Conservation (phyloP, 2,113 vertebrate species). For the Catharus fuscescens region DNA sequence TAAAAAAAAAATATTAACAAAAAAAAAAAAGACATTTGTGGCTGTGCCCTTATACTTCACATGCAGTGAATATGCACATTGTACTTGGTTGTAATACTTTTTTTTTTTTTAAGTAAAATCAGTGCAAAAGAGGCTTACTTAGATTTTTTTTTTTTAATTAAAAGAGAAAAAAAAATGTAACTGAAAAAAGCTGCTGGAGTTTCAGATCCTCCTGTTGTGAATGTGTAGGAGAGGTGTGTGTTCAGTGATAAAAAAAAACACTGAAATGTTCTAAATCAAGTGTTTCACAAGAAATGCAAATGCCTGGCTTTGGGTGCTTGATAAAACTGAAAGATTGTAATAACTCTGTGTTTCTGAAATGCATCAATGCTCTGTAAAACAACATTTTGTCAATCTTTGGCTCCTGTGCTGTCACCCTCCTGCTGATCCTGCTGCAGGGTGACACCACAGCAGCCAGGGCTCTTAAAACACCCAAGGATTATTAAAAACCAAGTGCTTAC, state of each 20-base stretch:
- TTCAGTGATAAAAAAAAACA: neutral
- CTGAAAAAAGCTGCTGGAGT: neutral
- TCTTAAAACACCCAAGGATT: neutral
- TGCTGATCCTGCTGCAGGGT: neutral
- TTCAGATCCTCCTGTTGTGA: constrained; percentile 32
- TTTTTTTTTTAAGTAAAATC: constrained; percentile 64
- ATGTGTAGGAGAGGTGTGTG: neutral
- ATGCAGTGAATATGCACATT: constrained; percentile 81
- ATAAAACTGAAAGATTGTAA: neutral
- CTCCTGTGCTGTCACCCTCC: neutral
- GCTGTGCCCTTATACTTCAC: constrained; percentile 80
- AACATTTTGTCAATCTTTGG: neutral
- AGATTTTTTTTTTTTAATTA: constrained; percentile 28
- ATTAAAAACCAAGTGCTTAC: neutral
- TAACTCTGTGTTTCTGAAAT: neutral
- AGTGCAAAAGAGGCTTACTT: constrained; percentile 74
- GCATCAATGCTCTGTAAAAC: neutral
- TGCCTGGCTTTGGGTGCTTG: neutral
- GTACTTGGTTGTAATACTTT: constrained; percentile 70
- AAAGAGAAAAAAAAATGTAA: neutral
- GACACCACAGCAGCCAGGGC: fast-evolving
- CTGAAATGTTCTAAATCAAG: neutral
- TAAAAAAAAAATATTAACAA: neutral
- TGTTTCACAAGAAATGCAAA: neutral
- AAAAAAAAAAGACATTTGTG: constrained; percentile 41